These are phyloP conservation scores for Microtus richardsoni DNA, from an alignment of 2,113 vertebrate genomes.

Conservation along the genomic window DNA sequence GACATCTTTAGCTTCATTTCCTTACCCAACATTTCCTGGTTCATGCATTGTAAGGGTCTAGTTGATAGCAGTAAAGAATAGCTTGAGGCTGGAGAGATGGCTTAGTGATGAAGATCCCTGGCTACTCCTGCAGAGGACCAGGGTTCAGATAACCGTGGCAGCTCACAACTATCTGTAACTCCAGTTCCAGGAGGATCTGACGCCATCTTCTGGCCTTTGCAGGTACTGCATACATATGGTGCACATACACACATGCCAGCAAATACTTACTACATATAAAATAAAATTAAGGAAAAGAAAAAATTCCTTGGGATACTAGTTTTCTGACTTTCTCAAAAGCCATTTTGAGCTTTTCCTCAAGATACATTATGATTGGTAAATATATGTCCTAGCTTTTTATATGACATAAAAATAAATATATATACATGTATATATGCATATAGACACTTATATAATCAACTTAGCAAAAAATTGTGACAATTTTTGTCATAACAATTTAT, in stretches of 20 bases:
- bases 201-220: neutral
- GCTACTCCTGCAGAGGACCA: neutral
- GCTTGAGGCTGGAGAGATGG: neutral
- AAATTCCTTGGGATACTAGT: neutral
- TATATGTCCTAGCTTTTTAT: neutral
- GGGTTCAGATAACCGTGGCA: neutral
- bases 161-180: neutral
- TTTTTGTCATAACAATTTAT: slow-evolving; percentile 8
- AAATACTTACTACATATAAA: neutral
- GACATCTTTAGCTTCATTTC: neutral
- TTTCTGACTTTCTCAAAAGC: neutral
- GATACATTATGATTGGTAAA: neutral
- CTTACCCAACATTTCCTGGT: neutral
- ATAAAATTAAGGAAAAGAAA: neutral
- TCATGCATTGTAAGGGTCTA: neutral
- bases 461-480: neutral
- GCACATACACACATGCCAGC: neutral
- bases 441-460: neutral
- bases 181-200: too few relatives aligned
- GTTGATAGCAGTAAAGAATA: neutral
- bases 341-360: slow-evolving; percentile 26
- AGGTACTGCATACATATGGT: neutral
- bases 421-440: neutral
- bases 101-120: neutral
- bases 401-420: neutral